Base-by-base conservation (phyloP, 2,113 vertebrate species). In the Chlorodrepanis virens region DNA sequence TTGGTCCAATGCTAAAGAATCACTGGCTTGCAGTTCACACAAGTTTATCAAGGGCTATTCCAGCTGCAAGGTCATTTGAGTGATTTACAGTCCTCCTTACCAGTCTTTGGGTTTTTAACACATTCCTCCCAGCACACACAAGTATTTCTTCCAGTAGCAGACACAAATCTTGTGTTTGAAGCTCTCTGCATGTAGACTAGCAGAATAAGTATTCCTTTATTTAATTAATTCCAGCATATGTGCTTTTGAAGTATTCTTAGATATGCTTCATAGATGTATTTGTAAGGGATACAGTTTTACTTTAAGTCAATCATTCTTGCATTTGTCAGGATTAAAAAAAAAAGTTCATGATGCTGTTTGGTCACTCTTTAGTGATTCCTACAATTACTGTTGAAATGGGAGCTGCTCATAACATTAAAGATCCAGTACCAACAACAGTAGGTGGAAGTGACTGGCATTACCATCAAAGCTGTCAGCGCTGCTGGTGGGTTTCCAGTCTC, bases 41-140 rank as follows among this genome's bases (percentile, higher is more conserved):
- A 63, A 10, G 20, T 76, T 76, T 83, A 40, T 60, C 24, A 61
- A 68, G 40, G 40, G 22, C 9, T 56, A 3, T 63, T 70, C 14
- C 18, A 63, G 56, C 31, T 83, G 31, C 64, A 70, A 56, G 49
- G 49, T 56, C 56, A 28, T 76, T 63, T 63, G 35, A 33, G 18
- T 0, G 0, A 63, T 90, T 53, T 49, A 28, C 31, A 63, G 40
- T 42, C 21, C 4, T 69, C 5, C 18, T 61, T 18, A 69, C 12
- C 22, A 50, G 25, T 77, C 63, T 42, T 54, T 35, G 8, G 35
- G 40, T 63, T 83, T 83, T 49, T 70, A 42, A 33, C 42, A 53
- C 18, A 24, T 76, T 77, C 54, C 12, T 77, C 14, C 31, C 27
- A 42, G 40, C 29, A 42, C 16, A 31, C 29, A 54, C 23, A 56